Evolutionary conservation across 1,140 invertebrate genomes (phyloP), one percentile per base, ranked within the genome.

Genomic region (Pinna nobilis): DNA sequence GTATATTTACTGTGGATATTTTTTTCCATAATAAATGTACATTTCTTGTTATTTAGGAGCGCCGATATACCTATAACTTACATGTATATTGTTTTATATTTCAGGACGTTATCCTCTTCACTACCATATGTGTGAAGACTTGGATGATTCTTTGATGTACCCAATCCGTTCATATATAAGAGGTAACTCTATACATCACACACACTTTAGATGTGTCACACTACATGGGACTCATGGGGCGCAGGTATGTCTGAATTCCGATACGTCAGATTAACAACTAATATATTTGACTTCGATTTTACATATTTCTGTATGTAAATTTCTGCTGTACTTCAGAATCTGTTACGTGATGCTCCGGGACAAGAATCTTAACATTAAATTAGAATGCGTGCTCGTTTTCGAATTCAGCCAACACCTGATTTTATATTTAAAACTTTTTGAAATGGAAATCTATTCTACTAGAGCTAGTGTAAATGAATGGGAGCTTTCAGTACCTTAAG

Each of bases 101-200:
- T 7, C 39, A 78, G 81, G 77, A 37, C 28, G 51, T 39, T 83
- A 83, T 60, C 79, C 81, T 5, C 55, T 83, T n/a, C 81, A 83
- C 44, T 83, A 77, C 32, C 81, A 83, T 44, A 67, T 81, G 57
- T 72, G 68, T 74, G 74, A 76, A 25, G 76, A 82, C 30, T 67
- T 82, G 6, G 70, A 68, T 28, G 67, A 67, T 15, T 44, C 28
- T 5, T 20, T 39, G 20, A 30, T 59, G 2, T 64, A 71, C 5
- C 60, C 69, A n/a, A 55, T 18, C 15, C 60, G n/a, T 6, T 39
- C 76, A 13, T 74, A 64, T 25, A 30, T 76, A 4, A 47, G 64
- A 4, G 13, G 49, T 20, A 74, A 64, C 51, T 79, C 82, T 15
- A 79, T 84, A n/a, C 77, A 79, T 41, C 51, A 84, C 50, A 68